Base-by-base conservation (phyloP, 2,797 vertebrate species). In the Anas bahamensis region DNA sequence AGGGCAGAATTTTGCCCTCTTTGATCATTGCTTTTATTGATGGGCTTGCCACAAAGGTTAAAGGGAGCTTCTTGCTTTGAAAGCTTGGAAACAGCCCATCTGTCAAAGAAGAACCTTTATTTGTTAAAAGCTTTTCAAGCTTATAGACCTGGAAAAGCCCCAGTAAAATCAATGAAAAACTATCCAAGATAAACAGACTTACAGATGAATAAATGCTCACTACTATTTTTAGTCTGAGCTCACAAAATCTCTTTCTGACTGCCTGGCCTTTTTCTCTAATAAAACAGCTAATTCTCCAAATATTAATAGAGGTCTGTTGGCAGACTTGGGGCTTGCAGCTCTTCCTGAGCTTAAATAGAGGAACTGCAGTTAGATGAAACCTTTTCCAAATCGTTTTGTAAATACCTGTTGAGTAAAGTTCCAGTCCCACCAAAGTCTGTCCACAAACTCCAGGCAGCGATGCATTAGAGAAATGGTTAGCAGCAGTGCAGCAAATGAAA, bases 191-290 rank as follows among this genome's bases (percentile, higher is more conserved):
- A 97, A 96, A 88, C 72, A 96, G 78, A 83, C 70, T 88, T 93
- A 95, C 56, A 91, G 90, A 87, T 94, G 82, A 94, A 95, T 93
- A 96, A 96, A 95, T 89, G 41, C 61, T 89, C 68, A 50, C 57
- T 85, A 82, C 77, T 96, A 88, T 97, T 97, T 97, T 97, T 94
- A 96, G 88, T 65, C 76, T 96, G 93, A 88, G 64, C 71, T 95
- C 86, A 95, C 73, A 88, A 95, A 96, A 91, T 90, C 42, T 66
- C n/a, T 89, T 92, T 65, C 75, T 94, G 76, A 65, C 73, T 90
- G 68, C 68, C 90, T 96, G 77, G 74, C 88, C 92, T 95, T 75
- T 90, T 90, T 92, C 65, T 93, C 60, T 89, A 83, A 96, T 96
- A 94, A 93, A 97, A 85, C 69, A 97, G 73, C 35, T 89, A 95